These are phyloP conservation scores for Microctonus hyperodae DNA, from an alignment of 2,888 invertebrate species.

Conservation along the genomic window DNA sequence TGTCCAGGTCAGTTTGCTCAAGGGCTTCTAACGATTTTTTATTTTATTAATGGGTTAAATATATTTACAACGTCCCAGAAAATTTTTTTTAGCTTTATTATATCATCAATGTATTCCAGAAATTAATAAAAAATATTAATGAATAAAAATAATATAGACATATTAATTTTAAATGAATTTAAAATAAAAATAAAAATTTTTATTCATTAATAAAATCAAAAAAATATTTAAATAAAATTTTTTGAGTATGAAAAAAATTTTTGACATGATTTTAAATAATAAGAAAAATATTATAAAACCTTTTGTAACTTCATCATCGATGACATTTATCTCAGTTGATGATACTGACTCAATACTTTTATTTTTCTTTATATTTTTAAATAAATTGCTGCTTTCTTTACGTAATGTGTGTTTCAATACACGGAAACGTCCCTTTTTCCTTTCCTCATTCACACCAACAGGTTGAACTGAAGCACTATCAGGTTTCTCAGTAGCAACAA, in stretches of 20 bases:
- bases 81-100: not conserved
- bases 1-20: conserved; percentile 12
- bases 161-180: no score
- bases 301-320: conserved; percentile 39
- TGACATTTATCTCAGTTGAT: conserved; percentile 38
- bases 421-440: conserved; percentile 51
- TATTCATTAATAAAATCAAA: no score
- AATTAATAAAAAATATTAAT: not conserved
- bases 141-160: not conserved
- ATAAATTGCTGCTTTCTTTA: conserved; percentile 50
- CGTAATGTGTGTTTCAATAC: conserved; percentile 52
- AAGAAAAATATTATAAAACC: conserved; percentile 33
- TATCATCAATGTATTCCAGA: not conserved
- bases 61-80: not conserved
- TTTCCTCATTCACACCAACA: conserved; percentile 35
- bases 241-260: not conserved
- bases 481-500: not conserved
- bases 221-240: no score
- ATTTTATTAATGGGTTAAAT: conserved; percentile 15
- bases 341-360: conserved; percentile 39
- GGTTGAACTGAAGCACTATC: not conserved
- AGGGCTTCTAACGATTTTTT: conserved; percentile 32
- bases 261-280: not conserved
- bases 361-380: conserved; percentile 51
- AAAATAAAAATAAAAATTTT: no score